phyloP scores from a whole-genome alignment of 2,888 invertebrate genomes.

The Apodemia zela region DNA sequence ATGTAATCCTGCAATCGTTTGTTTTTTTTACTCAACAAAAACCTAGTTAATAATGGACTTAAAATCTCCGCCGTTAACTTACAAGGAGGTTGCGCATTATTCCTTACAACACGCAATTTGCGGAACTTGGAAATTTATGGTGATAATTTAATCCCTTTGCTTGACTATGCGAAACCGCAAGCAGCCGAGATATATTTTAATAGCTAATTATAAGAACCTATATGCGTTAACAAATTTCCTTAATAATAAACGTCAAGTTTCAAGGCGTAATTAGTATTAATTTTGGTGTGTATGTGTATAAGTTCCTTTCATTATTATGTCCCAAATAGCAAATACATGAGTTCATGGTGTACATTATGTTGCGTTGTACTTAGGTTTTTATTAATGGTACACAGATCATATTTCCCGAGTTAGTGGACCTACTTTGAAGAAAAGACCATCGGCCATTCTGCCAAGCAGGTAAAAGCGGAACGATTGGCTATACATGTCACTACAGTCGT shows the following conservation, averaged over 20 bases:
- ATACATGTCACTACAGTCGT: too few species aligned
- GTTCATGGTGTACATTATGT: too few species aligned
- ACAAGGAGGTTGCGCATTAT: slow-evolving; percentile 20
- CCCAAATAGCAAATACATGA: too few species aligned
- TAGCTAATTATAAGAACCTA: slow-evolving; percentile 13
- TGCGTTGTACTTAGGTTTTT: too few species aligned
- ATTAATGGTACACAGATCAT: too few species aligned
- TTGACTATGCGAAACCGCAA: slow-evolving; percentile 14
- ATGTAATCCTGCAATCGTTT: too few species aligned
- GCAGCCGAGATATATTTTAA: slow-evolving; percentile 13
- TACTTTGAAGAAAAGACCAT: too few species aligned
- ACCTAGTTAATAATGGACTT: slow-evolving; percentile 22
- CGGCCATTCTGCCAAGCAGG: too few species aligned
- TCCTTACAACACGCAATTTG: slow-evolving; percentile 23
- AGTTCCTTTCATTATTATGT: too few species aligned
- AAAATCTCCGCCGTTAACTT: slow-evolving; percentile 24
- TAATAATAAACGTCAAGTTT: background rate
- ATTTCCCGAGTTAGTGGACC: too few species aligned
- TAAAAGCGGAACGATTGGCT: too few species aligned
- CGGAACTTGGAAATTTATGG: slow-evolving; percentile 19
- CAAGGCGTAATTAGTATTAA: background rate
- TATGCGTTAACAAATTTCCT: background rate
- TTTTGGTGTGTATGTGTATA: background rate
- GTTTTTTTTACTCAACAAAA: slow-evolving; percentile 4
- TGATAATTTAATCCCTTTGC: slow-evolving; percentile 14